A percentile compares a stretch with the other conserved stretches of the same genome.
Evolutionary conservation across 2,888 invertebrate genomes (phyloP).

Genomic region (Aphodius sticticus): DNA sequence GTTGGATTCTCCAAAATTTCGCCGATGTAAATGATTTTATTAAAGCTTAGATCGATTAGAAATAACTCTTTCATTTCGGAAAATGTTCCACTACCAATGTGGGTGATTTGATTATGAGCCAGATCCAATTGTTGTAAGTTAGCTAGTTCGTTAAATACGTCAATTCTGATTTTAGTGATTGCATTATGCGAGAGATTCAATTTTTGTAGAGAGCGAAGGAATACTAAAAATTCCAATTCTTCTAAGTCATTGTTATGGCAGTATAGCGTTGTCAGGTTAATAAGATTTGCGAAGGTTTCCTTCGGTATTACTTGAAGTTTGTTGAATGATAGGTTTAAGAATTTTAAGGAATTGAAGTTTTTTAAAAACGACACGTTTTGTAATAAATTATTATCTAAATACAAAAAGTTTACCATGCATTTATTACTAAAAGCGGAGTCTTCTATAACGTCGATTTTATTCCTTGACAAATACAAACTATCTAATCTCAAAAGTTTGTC

Average conservation of each 20-base stretch:
- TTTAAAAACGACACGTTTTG: slow-evolving; percentile 16
- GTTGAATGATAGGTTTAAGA: slow-evolving; percentile 5
- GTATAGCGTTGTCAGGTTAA: slow-evolving; percentile 14
- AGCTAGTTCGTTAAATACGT: slow-evolving; percentile 7
- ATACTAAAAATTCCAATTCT: slow-evolving; percentile 19
- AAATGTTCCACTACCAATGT: slow-evolving; percentile 29
- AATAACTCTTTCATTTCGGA: slow-evolving; percentile 16
- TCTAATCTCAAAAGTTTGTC: background rate
- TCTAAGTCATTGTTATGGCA: slow-evolving; percentile 18
- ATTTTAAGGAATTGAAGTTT: background rate
- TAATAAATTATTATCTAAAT: slow-evolving; percentile 17
- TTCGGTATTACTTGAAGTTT: background rate
- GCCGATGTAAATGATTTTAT: slow-evolving; percentile 24
- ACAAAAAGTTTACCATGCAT: background rate
- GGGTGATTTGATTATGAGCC: slow-evolving; percentile 29
- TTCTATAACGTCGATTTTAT: background rate
- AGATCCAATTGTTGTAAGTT: slow-evolving; percentile 27
- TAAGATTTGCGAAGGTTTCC: slow-evolving; percentile 25
- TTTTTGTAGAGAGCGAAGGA: slow-evolving; percentile 6
- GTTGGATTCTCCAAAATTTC: slow-evolving; percentile 16
- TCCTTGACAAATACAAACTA: slow-evolving; percentile 12
- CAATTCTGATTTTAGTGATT: slow-evolving; percentile 21
- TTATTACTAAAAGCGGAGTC: slow-evolving; percentile 6
- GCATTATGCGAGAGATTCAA: slow-evolving; percentile 31
- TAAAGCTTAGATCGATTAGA: slow-evolving; percentile 25